Percentiles rank a stretch among this genome's conserved stretches.
phyloP scores from a whole-genome alignment of 2,113 vertebrate species.

The Cyanoderma ruficeps region DNA sequence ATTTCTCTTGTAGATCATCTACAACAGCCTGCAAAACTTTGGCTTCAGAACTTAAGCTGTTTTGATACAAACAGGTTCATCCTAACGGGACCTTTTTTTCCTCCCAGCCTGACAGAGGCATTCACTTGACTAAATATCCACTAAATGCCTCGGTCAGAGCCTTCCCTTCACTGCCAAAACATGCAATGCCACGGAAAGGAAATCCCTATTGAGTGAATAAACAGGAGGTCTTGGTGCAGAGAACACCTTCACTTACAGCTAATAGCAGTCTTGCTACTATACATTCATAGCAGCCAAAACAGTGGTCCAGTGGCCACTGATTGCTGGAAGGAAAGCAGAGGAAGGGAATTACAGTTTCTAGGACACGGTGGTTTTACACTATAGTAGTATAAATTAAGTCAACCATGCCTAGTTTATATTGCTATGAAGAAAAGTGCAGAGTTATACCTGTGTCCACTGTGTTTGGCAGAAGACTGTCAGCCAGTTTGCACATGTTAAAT shows the following conservation, averaged over 20 bases:
- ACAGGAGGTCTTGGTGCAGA: background rate
- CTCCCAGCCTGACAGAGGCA: background rate
- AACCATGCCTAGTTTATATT: background rate
- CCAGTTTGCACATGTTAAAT: rapidly evolving
- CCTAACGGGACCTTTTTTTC: background rate
- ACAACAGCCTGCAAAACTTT: background rate
- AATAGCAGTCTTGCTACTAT: background rate
- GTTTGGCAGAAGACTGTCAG: background rate
- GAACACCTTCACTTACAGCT: slow-evolving; percentile 8
- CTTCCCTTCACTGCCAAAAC: slow-evolving; percentile 18
- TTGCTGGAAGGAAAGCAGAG: background rate
- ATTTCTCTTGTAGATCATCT: background rate
- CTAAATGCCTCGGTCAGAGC: background rate
- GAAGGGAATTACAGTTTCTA: background rate
- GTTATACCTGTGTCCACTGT: background rate
- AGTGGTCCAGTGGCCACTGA: background rate
- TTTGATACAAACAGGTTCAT: background rate
- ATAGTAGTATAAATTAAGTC: background rate
- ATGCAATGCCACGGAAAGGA: slow-evolving; percentile 15
- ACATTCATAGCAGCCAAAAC: background rate
- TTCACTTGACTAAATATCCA: background rate
- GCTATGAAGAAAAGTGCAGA: background rate
- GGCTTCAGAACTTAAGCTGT: background rate
- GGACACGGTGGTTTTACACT: background rate
- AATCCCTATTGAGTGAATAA: background rate